Evolutionary conservation across 2,797 vertebrate species (phyloP), one percentile per base, ranked within the genome.

Genomic region (Malacoctenus gilli): DNA sequence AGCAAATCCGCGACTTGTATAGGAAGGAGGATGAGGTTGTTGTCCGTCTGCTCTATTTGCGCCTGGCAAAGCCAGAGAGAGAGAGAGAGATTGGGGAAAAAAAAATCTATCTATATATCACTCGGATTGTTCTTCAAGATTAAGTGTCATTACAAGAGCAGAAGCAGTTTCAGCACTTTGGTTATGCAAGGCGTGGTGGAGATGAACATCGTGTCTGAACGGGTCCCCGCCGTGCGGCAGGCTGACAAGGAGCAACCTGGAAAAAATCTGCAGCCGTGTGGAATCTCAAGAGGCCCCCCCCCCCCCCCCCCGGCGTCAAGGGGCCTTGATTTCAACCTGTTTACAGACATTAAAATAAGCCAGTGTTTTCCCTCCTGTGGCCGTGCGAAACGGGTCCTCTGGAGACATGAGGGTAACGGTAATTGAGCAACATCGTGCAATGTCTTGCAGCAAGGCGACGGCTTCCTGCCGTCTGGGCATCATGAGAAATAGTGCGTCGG

Each of bases 181-280:
- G 66, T 50, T 65, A 52, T 59, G 64, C 15, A 62, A 79, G 62
- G 67, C 53, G 77, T 41, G 72, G 68, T 3, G 1, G 11, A 4
- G 32, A 30, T 7, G 5, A 52, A 7, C 21, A 15, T 68, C 61
- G 5, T 16, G 82, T 73, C 59, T 61, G 19, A 52, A 60, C 57
- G 1, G 16, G 75, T 37, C 51, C 20, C 1, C 1, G 23, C 28
- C 12, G 19, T 15, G 28, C 30, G 30, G 1, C 1, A 18, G 19
- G n/a, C 2, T 0, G 25, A 28, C 25, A 28, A 6, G n/a, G 25
- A 28, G 25, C 5, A 28, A 28, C 25, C 25, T 28, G 25, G 9
- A 28, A 9, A 9, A 28, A 28, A 28, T 28, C 6, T 28, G 5
- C 9, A 2, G 25, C 2, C 9, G 25, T 28, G 25, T 28, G 25